A percentile compares a stretch with the other conserved stretches of the same genome.
Conservation (phyloP, 1,140 invertebrate species). For the Andricus grossulariae region DNA sequence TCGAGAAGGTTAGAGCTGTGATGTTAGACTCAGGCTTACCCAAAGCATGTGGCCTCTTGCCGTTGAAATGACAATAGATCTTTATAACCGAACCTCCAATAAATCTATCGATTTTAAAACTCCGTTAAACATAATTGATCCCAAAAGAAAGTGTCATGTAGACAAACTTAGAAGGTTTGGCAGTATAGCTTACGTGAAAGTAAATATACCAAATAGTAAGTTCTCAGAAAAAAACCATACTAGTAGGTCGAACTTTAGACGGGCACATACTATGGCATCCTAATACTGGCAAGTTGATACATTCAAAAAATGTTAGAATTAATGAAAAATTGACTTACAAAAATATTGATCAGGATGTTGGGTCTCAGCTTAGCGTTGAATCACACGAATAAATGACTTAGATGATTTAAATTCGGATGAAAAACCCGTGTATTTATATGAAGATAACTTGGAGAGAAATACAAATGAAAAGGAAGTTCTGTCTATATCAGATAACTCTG, state of each 20-base stretch:
- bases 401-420: too few relatives aligned
- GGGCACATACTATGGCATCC: slow-evolving; percentile 50
- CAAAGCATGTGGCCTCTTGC: slow-evolving; percentile 65
- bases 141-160: slow-evolving; percentile 30
- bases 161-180: slow-evolving; percentile 39
- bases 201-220: slow-evolving; percentile 18
- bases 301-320: slow-evolving; percentile 45
- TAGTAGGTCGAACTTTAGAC: slow-evolving; percentile 43
- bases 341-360: background rate
- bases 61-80: slow-evolving; percentile 56
- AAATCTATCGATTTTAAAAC: slow-evolving; percentile 43
- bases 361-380: too few relatives aligned
- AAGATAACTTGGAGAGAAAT: too few relatives aligned
- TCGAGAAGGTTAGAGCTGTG: slow-evolving; percentile 59
- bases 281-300: slow-evolving; percentile 42
- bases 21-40: slow-evolving; percentile 61
- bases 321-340: slow-evolving; percentile 48
- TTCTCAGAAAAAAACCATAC: slow-evolving; percentile 35
- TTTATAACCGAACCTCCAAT: slow-evolving; percentile 58
- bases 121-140: slow-evolving; percentile 37
- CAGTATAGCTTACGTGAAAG: slow-evolving; percentile 31
- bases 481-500: too few relatives aligned
- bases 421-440: too few relatives aligned
- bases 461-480: too few relatives aligned
- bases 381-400: accelerated